Percentiles rank a stretch among this genome's conserved stretches.
These are phyloP conservation scores for Cossypha niveicapilla DNA, from an alignment of 2,797 vertebrate species.

Conservation along the genomic window DNA sequence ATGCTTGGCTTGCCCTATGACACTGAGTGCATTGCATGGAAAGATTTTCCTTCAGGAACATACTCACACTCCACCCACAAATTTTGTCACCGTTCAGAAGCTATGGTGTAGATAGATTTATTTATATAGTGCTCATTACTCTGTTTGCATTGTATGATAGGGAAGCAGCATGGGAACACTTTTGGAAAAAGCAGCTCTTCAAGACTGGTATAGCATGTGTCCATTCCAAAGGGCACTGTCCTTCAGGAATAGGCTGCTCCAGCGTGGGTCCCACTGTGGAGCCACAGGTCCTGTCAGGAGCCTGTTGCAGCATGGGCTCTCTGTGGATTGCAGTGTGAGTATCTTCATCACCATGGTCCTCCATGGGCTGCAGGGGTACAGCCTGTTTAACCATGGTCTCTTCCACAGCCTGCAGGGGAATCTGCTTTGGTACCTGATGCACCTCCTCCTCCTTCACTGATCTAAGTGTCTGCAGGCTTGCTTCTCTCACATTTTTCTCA, in stretches of 20 bases:
- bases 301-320: rapidly evolving
- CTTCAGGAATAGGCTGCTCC: background rate
- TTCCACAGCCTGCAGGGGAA: background rate
- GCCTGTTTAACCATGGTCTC: background rate
- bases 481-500: background rate
- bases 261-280: rapidly evolving
- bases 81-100: background rate
- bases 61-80: background rate
- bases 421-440: background rate
- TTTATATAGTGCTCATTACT: background rate
- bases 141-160: background rate
- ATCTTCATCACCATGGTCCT: background rate
- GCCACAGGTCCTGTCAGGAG: background rate
- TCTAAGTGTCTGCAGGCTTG: background rate
- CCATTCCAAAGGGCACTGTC: background rate
- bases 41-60: background rate
- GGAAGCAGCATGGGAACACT: background rate
- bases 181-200: background rate
- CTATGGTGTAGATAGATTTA: background rate
- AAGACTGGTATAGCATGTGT: background rate
- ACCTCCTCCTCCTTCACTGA: background rate
- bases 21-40: background rate
- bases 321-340: background rate
- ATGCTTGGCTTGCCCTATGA: background rate
- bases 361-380: background rate